A percentile compares a stretch with the other conserved stretches of the same genome.
Conservation (phyloP, 2,113 vertebrate genomes). For the western clawed frog (Xenopus tropicalis) region UCB_Xtro_10.0 CM004450.2:6090001-6090500, state of each 20-base stretch:
- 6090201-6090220: constrained; percentile 67
- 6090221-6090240: constrained; percentile 51
- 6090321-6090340: constrained; percentile 69
- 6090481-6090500: constrained; percentile 60
- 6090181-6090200: constrained; percentile 71
- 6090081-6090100: constrained; percentile 63
- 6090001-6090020: too few relatives aligned
- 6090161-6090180: constrained; percentile 36
- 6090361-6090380: constrained; percentile 90
- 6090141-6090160: constrained; percentile 70
- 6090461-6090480: constrained; percentile 78
- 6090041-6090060: too few relatives aligned
- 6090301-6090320: constrained; percentile 69
- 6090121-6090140: constrained; percentile 74
- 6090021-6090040: too few relatives aligned
- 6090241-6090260: constrained; percentile 57
- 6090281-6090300: constrained; percentile 76
- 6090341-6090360: constrained; percentile 92
- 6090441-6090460: constrained; percentile 86
- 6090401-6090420: constrained; percentile 82
- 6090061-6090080: not conserved
- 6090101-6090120: constrained; percentile 50
- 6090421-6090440: constrained; percentile 77
- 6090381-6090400: constrained; percentile 90
- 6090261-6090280: constrained; percentile 70